A percentile compares a stretch with the other conserved stretches of the same genome.
These are phyloP conservation scores for Heliconius hermathena DNA, from an alignment of 1,140 invertebrate species.

Conservation along the genomic window DNA sequence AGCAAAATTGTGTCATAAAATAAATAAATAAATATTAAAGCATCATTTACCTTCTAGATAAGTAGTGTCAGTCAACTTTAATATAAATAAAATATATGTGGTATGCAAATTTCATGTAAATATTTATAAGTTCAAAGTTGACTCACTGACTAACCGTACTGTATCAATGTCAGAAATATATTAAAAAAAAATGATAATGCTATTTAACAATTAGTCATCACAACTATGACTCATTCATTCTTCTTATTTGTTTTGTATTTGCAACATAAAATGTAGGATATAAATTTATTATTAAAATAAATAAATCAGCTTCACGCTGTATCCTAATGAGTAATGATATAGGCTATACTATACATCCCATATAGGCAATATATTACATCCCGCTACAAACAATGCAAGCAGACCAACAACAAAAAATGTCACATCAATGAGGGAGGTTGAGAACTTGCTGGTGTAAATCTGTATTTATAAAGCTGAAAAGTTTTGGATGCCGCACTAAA, in stretches of 20 bases:
- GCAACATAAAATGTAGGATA: background rate
- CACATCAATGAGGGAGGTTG: too few relatives aligned
- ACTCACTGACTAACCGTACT: slow-evolving; percentile 35
- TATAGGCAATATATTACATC: too few relatives aligned
- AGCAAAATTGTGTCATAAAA: background rate
- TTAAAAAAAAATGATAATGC: slow-evolving; percentile 40
- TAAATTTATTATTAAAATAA: background rate
- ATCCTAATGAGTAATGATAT: too few relatives aligned
- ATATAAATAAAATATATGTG: slow-evolving; percentile 19
- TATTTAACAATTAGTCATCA: slow-evolving; percentile 38
- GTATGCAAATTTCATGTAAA: slow-evolving; percentile 27
- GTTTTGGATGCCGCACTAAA: too few relatives aligned
- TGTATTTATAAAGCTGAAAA: too few relatives aligned
- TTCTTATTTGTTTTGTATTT: slow-evolving; percentile 5
- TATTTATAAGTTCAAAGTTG: slow-evolving; percentile 37
- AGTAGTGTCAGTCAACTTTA: slow-evolving; percentile 23
- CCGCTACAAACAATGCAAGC: too few relatives aligned
- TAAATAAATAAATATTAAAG: background rate
- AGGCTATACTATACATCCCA: too few relatives aligned
- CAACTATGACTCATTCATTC: slow-evolving; percentile 41
- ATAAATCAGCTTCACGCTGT: too few relatives aligned
- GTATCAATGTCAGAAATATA: slow-evolving; percentile 31
- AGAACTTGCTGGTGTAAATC: too few relatives aligned
- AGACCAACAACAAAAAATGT: too few relatives aligned
- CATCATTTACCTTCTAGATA: slow-evolving; percentile 24